Evolutionary conservation across 2,888 invertebrate species (phyloP).

Genomic region (Heliconius charithonia): DNA sequence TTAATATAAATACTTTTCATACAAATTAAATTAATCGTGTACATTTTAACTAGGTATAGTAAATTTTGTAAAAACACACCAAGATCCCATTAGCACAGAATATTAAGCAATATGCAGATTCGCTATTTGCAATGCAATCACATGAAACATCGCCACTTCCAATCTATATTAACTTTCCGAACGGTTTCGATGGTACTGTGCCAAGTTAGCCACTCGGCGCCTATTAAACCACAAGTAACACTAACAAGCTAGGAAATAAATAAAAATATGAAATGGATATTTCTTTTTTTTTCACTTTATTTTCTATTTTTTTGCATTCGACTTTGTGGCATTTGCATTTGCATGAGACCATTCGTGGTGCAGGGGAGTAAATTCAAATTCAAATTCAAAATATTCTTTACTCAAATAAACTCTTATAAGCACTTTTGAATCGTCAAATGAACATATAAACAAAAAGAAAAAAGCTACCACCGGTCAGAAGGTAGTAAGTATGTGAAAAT

Average conservation of each 20-base stretch:
- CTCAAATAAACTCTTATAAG: no score
- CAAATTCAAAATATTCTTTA: no score
- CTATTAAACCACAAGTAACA: slow-evolving; percentile 1
- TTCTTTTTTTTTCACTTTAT: no score
- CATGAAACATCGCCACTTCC: slow-evolving; percentile 22
- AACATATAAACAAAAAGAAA: no score
- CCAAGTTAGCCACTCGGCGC: slow-evolving; percentile 23
- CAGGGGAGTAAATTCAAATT: no score
- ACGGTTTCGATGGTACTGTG: slow-evolving; percentile 3
- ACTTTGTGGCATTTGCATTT: no score
- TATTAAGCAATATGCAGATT: slow-evolving; percentile 21
- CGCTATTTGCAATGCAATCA: slow-evolving; percentile 21
- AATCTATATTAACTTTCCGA: slow-evolving; percentile 28
- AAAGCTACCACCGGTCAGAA: no score
- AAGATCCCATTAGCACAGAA: slow-evolving; percentile 12
- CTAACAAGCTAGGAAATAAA: slow-evolving; percentile 1
- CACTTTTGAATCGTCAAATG: no score
- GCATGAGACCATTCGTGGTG: no score
- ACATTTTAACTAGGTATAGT: not conserved
- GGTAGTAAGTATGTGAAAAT: no score
- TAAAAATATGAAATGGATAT: not conserved
- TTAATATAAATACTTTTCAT: no score
- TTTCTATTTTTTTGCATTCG: no score
- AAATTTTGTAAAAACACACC: not conserved
- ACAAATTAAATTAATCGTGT: not conserved